These are phyloP conservation scores for Podarcis raffonei DNA, from an alignment of 2,113 vertebrate species.

Conservation along the genomic window DNA sequence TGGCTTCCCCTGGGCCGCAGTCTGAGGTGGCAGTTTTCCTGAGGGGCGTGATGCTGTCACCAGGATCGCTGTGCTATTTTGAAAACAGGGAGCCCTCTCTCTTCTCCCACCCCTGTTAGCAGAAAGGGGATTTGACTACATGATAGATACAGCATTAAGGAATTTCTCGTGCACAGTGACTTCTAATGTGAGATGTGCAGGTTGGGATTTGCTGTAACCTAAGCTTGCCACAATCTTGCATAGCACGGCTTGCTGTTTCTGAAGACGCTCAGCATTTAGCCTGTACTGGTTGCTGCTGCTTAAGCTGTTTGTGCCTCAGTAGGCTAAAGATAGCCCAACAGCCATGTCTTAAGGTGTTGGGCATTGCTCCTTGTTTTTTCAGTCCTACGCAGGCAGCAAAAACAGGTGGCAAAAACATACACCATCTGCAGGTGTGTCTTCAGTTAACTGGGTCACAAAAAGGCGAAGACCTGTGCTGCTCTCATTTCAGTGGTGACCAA, in stretches of 20 bases:
- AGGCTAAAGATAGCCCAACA: not conserved
- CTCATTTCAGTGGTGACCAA: not conserved
- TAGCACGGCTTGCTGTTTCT: not conserved
- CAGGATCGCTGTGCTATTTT: not conserved
- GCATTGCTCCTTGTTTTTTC: not conserved
- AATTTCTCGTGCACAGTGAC: not conserved
- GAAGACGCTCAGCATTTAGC: constrained; percentile 14
- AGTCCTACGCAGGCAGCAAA: too few relatives aligned
- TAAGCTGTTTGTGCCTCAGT: not conserved
- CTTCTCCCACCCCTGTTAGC: not conserved
- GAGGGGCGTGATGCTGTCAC: not conserved
- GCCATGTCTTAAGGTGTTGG: not conserved
- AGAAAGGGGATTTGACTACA: not conserved
- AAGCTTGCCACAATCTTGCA: not conserved
- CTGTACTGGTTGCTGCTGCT: not conserved
- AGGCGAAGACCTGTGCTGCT: not conserved
- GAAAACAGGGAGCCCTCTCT: not conserved
- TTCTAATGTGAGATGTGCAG: constrained; percentile 15
- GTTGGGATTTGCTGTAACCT: not conserved
- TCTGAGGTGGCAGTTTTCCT: constrained; percentile 45
- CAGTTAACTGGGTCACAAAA: not conserved
- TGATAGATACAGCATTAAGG: not conserved
- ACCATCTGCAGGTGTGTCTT: not conserved
- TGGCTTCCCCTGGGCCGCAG: not conserved
- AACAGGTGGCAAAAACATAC: not conserved